Evolutionary conservation across 2,113 vertebrate genomes (phyloP).

Genomic region (Dasypus novemcinctus): DNA sequence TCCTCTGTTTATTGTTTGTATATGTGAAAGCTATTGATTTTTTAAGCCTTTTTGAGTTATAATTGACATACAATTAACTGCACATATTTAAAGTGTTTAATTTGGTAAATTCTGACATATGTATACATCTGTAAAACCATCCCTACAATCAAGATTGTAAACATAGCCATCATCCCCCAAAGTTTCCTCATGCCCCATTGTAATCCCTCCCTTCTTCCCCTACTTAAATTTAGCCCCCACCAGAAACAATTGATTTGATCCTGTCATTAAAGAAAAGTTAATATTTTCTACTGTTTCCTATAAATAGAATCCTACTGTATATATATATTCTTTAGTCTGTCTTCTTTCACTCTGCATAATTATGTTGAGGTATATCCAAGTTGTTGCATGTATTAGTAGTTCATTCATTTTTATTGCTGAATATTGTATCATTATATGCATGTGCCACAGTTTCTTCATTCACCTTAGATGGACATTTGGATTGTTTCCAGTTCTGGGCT

Average conservation of each 20-base stretch:
- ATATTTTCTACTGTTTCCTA: neutral
- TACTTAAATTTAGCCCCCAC: neutral
- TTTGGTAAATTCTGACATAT: neutral
- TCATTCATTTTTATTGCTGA: neutral
- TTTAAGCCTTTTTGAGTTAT: slow-evolving; percentile 28
- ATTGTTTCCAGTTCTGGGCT: neutral
- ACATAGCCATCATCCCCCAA: neutral
- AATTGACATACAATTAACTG: neutral
- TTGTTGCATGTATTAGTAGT: no score
- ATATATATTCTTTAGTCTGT: neutral
- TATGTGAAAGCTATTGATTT: neutral
- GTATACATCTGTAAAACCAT: neutral
- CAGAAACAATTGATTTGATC: neutral
- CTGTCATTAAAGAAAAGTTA: neutral
- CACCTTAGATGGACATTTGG: neutral
- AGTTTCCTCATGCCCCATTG: neutral
- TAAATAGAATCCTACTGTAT: neutral
- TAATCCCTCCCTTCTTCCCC: neutral
- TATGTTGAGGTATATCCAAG: neutral
- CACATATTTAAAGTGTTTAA: neutral
- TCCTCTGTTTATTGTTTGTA: neutral
- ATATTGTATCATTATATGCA: neutral
- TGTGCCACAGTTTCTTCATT: neutral
- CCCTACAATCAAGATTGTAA: neutral
- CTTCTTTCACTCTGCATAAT: neutral